phyloP scores from a whole-genome alignment of 2,113 vertebrate genomes.

The human (Homo sapiens) region GRCh38 chr2:171270001-171270500 shows the following conservation, averaged over 20 bases:
- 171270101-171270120: too few species aligned
- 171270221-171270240: not conserved
- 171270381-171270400: not conserved
- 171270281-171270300: not conserved
- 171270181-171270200: too few species aligned
- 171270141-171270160: too few species aligned
- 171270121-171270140: too few species aligned
- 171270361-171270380: conserved; percentile 37
- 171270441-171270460: not conserved
- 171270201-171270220: not conserved
- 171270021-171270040: too few species aligned
- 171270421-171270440: not conserved
- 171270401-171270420: conserved; percentile 10
- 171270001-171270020: too few species aligned
- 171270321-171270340: not conserved
- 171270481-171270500: not conserved
- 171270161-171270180: too few species aligned
- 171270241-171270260: not conserved
- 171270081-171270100: too few species aligned
- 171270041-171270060: too few species aligned
- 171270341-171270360: conserved; percentile 1
- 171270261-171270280: not conserved
- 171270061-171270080: too few species aligned
- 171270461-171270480: not conserved
- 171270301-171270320: not conserved